Conservation (phyloP, 2,888 invertebrate genomes). For the Tetramorium bicarinatum region DNA sequence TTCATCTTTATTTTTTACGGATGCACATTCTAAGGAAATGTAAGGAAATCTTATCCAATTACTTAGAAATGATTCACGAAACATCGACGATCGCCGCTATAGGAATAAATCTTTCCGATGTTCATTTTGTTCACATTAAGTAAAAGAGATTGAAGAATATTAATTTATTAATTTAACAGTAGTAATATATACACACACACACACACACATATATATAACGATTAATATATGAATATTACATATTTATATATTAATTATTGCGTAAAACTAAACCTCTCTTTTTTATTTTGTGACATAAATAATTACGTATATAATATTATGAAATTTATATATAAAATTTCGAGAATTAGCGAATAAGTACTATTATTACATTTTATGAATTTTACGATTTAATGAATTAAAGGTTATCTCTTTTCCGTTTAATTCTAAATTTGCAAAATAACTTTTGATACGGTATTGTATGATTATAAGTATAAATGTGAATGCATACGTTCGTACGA, state of each 20-base stretch:
- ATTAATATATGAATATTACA: too few relatives aligned
- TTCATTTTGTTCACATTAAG: not conserved
- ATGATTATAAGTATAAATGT: not conserved
- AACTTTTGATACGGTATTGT: not conserved
- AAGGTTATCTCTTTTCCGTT: slow-evolving; percentile 13
- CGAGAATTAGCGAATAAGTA: slow-evolving; percentile 24
- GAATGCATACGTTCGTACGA: not conserved
- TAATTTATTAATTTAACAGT: not conserved
- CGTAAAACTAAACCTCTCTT: not conserved
- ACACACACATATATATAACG: not conserved
- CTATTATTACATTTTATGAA: slow-evolving; percentile 1
- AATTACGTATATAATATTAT: slow-evolving; percentile 5
- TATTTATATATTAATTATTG: not conserved
- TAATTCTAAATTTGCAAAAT: slow-evolving; percentile 19
- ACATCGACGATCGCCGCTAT: too few relatives aligned
- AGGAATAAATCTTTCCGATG: not conserved
- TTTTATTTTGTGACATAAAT: not conserved
- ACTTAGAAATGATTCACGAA: too few relatives aligned
- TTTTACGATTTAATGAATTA: not conserved
- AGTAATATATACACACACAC: too few relatives aligned
- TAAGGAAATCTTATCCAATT: not conserved
- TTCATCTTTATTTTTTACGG: not conserved
- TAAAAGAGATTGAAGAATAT: not conserved
- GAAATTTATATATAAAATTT: slow-evolving; percentile 21
- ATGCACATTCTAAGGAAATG: not conserved